Base-by-base conservation (phyloP, 2,113 vertebrate species). In the Chrysemys picta region DNA sequence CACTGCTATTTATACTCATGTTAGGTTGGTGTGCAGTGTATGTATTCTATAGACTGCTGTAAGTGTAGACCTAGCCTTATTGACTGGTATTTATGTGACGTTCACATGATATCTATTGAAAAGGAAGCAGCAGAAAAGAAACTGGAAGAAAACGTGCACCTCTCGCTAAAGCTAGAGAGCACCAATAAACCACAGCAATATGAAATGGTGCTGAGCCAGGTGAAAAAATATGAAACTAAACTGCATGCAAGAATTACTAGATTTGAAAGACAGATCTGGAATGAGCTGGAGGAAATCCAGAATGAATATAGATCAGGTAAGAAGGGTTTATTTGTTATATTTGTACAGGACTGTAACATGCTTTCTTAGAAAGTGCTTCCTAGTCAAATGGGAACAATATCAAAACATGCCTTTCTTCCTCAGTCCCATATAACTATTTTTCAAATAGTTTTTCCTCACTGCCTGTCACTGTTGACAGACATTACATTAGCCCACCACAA, bases 271-370 rank as follows among this genome's bases (percentile, higher is more conserved):
- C 93, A 94, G 89, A 96, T 99, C 69, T 98, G 98, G 96, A 96
- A 96, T 57, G 98, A 99, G 94, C 93, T 99, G 93, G 98, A 99
- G 94, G 98, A 98, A 98, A 98, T 99, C 87, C 98, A 98, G 93
- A 98, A 89, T 69, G 98, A 99, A 79, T 98, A 99, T 88, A 98
- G 98, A 97, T 98, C 98, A 98, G 98, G 98, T 99, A 94, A 97
- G 98, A 62, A 72, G 45, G 8, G 9, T 42, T 19, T 82, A 69
- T 69, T 35, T 42, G 83, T 29, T 1, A 12, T 2, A 38, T 56
- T 72, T 87, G 29, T 47, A 78, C 21, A 57, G 42, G 53, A 82
- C 5, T 22, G 38, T 86, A 78, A 78, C 29, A n/a, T 65, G 9
- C 12, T 86, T n/a, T 21, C 57, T 24, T 42, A 54, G 69, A 81